Base-by-base conservation (phyloP, 2,113 vertebrate genomes). In the Brachyistius frenatus region DNA sequence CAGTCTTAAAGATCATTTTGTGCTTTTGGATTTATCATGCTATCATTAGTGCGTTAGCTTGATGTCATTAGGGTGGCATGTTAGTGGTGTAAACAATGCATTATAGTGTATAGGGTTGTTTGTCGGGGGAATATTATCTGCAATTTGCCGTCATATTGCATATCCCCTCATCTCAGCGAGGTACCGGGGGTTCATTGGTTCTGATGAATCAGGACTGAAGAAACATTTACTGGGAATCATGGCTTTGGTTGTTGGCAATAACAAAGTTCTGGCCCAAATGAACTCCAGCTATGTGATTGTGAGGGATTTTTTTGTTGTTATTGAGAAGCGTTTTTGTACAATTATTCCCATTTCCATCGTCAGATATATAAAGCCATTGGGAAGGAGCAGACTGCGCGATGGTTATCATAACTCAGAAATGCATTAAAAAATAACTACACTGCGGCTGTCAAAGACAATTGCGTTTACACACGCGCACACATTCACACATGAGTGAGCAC, bases 311-410 rank as follows among this genome's bases (percentile, higher is more conserved):
- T 77, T 83, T 90, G 64, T 81, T 90, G 87, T 89, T 89, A 85
- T 57, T 69, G 85, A 87, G 86, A 84, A 91, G 81, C 71, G 54
- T 84, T 90, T 92, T 91, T 86, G 75, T 71, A 85, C 83, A 90
- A 91, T 90, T 90, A 92, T 88, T 89, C 85, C 85, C 85, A 87
- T 91, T 93, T 89, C 83, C 86, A 91, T 85, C 89, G 89, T 88
- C 90, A 91, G 85, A 88, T 81, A 83, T 77, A 82, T 85, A 89
- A 23, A 87, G 85, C 76, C 81, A 87, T 78, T 87, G 84, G 23
- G 83, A 89, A 73, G 71, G 74, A 76, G 81, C 79, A 84, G 77
- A 65, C 83, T 66, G 61, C 5, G 46, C 52, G 81, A 90, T 89
- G 78, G 86, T 91, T 91, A 92, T 91, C 91, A 89, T 88, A 90